Percentiles rank a stretch among this genome's conserved stretches.
Conservation (phyloP, 2,888 invertebrate species). For the Syrista parreyssii region DNA sequence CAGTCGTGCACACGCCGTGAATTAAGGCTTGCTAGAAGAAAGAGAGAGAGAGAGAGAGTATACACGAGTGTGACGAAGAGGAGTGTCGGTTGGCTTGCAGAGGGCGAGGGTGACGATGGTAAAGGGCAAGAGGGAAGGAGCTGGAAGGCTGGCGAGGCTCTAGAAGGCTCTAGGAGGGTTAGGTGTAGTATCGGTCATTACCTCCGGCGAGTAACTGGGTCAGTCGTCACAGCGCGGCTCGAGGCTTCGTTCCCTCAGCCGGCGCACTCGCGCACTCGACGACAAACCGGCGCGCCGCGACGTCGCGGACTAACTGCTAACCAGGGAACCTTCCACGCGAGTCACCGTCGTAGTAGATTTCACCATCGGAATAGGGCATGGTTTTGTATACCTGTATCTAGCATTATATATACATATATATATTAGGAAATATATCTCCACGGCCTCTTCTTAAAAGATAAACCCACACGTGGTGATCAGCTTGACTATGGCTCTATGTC, state of each 20-base stretch:
- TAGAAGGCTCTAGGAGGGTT: conserved; percentile 53
- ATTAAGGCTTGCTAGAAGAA: background rate
- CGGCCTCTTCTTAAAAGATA: background rate
- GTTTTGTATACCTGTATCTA: background rate
- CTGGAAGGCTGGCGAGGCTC: conserved; percentile 10
- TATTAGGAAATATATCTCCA: background rate
- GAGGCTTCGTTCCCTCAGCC: conserved; percentile 32
- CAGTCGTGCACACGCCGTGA: background rate
- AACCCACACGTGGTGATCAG: background rate
- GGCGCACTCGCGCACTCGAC: conserved; percentile 4
- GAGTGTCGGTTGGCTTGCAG: background rate
- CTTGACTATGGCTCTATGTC: background rate
- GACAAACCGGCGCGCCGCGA: background rate
- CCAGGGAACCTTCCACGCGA: conserved; percentile 35
- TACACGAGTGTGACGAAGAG: background rate
- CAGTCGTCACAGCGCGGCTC: conserved; percentile 64
- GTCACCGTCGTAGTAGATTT: conserved; percentile 19
- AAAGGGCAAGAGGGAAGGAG: conserved; percentile 23
- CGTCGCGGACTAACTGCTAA: conserved; percentile 4
- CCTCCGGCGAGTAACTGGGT: conserved; percentile 65
- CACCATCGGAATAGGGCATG: background rate
- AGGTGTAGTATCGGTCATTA: conserved; percentile 67
- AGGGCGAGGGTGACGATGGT: background rate
- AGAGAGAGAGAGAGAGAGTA: background rate
- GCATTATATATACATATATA: background rate